Percentiles rank a stretch among this genome's conserved stretches.
phyloP scores from a whole-genome alignment of 1,140 invertebrate species.

The Trigoniulus corallinus region DNA sequence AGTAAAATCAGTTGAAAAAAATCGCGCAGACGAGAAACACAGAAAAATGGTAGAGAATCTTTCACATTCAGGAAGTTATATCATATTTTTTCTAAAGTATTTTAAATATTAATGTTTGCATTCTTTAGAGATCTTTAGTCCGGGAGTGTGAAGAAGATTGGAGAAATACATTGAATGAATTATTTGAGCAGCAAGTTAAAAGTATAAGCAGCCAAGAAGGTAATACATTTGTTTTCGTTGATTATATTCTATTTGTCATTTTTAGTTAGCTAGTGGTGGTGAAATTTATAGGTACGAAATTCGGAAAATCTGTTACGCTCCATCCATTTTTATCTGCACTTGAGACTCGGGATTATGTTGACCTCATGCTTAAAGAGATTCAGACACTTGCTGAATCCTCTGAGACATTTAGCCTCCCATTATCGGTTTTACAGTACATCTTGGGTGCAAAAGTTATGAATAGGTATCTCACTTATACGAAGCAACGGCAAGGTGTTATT shows the following conservation, averaged over 20 bases:
- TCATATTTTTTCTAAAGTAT: too few relatives aligned
- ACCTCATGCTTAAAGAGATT: neutral
- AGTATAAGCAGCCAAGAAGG: neutral
- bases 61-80: too few relatives aligned
- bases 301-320: neutral
- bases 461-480: neutral
- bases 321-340: neutral
- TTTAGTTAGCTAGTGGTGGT: neutral
- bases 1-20: too few relatives aligned
- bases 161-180: neutral
- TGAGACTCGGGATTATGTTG: neutral
- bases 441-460: neutral
- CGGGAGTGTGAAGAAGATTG: neutral
- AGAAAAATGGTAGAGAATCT: too few relatives aligned
- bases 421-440: neutral
- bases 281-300: neutral
- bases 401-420: neutral
- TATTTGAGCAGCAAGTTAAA: neutral
- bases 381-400: neutral
- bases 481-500: neutral
- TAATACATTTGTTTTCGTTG: neutral
- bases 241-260: neutral
- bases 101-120: too few relatives aligned
- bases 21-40: too few relatives aligned
- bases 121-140: neutral